Conservation (phyloP, 2,113 vertebrate genomes). For the Percopsis transmontana region DNA sequence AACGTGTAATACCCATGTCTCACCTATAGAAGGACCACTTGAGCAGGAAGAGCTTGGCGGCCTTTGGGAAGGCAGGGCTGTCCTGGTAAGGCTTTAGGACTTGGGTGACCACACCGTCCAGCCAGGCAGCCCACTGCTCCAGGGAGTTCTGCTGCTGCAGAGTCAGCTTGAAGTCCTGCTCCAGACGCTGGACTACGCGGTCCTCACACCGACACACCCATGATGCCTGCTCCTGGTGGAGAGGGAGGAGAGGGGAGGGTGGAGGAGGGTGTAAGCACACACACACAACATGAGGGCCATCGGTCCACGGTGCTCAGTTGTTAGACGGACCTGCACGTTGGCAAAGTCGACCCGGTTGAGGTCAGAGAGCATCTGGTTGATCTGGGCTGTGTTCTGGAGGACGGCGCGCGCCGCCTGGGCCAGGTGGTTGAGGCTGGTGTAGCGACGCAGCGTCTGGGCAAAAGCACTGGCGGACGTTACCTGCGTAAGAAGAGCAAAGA, state of each 20-base stretch:
- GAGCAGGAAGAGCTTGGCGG: constrained; percentile 91
- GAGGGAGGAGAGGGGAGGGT: background rate
- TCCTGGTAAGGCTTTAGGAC: constrained; percentile 92
- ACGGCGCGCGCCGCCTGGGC: constrained; percentile 92
- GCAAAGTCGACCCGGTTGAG: constrained; percentile 94
- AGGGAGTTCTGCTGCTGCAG: constrained; percentile 95
- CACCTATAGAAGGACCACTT: constrained; percentile 97
- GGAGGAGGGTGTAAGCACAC: background rate
- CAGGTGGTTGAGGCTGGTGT: constrained; percentile 91
- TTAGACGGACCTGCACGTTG: constrained; percentile 84
- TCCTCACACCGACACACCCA: constrained; percentile 94
- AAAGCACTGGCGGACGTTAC: constrained; percentile 90
- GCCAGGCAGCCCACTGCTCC: constrained; percentile 94
- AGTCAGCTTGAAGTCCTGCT: constrained; percentile 95
- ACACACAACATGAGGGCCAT: background rate
- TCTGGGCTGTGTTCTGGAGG: constrained; percentile 91
- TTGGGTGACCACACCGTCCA: constrained; percentile 89
- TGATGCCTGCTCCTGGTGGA: constrained; percentile 89
- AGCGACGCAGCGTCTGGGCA: constrained; percentile 90
- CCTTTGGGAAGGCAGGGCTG: constrained; percentile 86
- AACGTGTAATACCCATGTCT: background rate
- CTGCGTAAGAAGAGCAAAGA: constrained; percentile 54
- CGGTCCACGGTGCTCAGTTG: background rate
- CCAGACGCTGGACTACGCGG: constrained; percentile 88
- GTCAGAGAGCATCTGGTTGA: constrained; percentile 94